These are phyloP conservation scores for Hyaena hyaena DNA, from an alignment of 2,113 vertebrate genomes.

Conservation along the genomic window DNA sequence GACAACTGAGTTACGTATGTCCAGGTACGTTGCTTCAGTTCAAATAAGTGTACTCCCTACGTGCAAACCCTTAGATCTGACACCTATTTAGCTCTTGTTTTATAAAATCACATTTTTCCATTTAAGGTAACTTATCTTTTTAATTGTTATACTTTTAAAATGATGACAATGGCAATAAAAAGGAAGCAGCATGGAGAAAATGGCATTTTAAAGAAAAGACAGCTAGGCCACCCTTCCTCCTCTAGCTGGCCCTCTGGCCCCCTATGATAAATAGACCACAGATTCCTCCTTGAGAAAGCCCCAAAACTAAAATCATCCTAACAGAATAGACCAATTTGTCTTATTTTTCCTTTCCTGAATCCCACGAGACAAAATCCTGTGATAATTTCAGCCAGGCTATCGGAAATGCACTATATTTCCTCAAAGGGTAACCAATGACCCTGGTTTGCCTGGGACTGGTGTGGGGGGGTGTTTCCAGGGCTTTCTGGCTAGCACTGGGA, in stretches of 20 bases:
- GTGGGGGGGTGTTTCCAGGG: background rate
- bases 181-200: background rate
- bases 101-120: background rate
- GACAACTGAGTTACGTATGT: background rate
- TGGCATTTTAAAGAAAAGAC: background rate
- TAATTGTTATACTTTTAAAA: conserved; percentile 12
- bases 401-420: background rate
- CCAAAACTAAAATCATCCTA: background rate
- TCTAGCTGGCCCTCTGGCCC: background rate
- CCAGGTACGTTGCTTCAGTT: background rate
- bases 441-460: background rate
- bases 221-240: background rate
- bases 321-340: background rate
- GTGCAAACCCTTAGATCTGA: background rate
- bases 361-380: background rate
- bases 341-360: background rate
- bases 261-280: background rate
- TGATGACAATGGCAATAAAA: background rate
- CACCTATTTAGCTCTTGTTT: background rate
- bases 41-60: background rate
- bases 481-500: background rate
- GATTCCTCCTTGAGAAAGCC: background rate
- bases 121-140: background rate
- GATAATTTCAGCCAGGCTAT: background rate
- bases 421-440: background rate